Evolutionary conservation across 1,140 invertebrate genomes (phyloP).

Genomic region (Holotrichia oblita): DNA sequence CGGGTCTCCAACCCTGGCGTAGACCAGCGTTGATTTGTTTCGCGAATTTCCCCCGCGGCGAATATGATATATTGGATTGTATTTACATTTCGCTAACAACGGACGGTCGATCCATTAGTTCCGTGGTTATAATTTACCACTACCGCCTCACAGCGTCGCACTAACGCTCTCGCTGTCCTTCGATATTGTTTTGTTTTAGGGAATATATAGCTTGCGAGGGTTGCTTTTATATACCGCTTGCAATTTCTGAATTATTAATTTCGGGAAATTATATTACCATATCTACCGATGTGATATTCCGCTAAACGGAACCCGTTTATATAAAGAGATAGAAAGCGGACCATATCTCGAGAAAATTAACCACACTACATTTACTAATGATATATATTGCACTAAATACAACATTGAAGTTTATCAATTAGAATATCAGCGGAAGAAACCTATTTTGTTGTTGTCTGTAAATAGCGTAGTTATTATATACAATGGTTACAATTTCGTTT

Average conservation of each 20-base stretch:
- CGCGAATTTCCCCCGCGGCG: constrained; percentile 22
- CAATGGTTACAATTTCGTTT: too few species aligned
- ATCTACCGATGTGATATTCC: neutral
- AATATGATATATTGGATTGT: constrained; percentile 35
- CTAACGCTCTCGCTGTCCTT: neutral
- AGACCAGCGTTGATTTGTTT: constrained; percentile 23
- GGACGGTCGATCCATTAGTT: constrained; percentile 32
- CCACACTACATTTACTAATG: neutral
- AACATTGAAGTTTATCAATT: neutral
- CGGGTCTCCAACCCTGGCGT: neutral
- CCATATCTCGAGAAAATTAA: constrained; percentile 10
- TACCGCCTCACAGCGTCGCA: neutral
- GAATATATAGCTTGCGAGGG: neutral
- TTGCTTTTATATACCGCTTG: neutral
- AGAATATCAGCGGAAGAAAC: too few species aligned
- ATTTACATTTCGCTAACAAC: constrained; percentile 33
- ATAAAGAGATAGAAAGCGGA: too few species aligned
- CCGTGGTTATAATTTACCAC: constrained; percentile 19
- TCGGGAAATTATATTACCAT: neutral
- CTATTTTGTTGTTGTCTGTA: too few species aligned
- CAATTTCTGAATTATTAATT: constrained; percentile 3
- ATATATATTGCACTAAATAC: neutral
- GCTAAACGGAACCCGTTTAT: neutral
- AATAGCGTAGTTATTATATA: too few species aligned
- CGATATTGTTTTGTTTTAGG: too few species aligned